phyloP scores from a whole-genome alignment of 2,113 vertebrate species.

The Epinephelus cyanopodus region DNA sequence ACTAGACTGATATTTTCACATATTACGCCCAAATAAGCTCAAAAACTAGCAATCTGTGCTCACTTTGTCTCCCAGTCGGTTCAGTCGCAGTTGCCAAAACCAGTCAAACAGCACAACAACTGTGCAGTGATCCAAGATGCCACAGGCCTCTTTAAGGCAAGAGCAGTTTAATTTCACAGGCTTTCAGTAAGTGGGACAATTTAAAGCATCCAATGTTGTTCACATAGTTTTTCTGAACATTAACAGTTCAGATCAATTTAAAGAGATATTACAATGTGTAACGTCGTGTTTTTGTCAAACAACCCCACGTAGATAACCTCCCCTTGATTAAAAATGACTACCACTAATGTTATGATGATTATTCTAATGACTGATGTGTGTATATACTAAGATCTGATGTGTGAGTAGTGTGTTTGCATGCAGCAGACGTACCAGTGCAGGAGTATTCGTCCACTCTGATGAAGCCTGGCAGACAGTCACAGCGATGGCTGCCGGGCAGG shows the following conservation, averaged over 20 bases:
- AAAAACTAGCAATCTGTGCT: not conserved
- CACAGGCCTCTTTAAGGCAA: not conserved
- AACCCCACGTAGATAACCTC: not conserved
- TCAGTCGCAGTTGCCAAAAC: too few species aligned
- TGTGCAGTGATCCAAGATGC: not conserved
- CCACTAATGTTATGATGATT: too few species aligned
- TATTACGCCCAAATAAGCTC: not conserved
- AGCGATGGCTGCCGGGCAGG: slow-evolving; percentile 92
- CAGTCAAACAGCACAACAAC: not conserved
- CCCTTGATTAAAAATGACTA: not conserved
- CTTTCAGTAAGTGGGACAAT: not conserved
- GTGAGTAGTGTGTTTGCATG: slow-evolving; percentile 6
- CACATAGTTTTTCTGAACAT: not conserved
- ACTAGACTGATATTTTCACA: not conserved
- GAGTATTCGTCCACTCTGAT: slow-evolving; percentile 95
- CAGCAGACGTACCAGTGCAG: slow-evolving; percentile 90
- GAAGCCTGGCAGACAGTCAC: slow-evolving; percentile 92
- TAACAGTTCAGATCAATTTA: not conserved
- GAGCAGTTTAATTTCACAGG: not conserved
- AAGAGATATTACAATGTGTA: not conserved
- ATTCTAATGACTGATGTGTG: too few species aligned
- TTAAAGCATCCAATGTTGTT: not conserved
- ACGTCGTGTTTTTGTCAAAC: not conserved
- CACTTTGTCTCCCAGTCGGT: not conserved
- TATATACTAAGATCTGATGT: not conserved